Evolutionary conservation across 2,113 vertebrate species (phyloP).

Genomic region (Trichomycterus rosablanca): DNA sequence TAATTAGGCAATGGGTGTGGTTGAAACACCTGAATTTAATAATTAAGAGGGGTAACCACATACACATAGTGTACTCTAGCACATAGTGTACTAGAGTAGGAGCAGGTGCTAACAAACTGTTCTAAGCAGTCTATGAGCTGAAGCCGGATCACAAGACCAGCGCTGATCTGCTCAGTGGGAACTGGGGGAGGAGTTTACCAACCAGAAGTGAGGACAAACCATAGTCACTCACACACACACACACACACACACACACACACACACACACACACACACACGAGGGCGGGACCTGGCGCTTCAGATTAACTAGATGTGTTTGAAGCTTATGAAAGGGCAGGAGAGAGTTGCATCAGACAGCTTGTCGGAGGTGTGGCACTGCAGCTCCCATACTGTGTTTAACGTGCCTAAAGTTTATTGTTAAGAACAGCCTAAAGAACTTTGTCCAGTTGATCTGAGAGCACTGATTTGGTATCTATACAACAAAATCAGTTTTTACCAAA

Average conservation of each 20-base stretch:
- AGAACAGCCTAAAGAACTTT: no score
- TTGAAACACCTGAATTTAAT: no score
- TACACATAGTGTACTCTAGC: no score
- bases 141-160: slow-evolving; percentile 27
- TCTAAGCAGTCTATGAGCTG: no score
- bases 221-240: slow-evolving; percentile 15
- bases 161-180: slow-evolving; percentile 23
- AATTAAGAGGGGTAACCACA: no score
- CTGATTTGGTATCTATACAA: no score
- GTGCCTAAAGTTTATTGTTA: not conserved
- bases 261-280: no score
- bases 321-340: slow-evolving; percentile 50
- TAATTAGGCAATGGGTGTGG: no score
- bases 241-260: slow-evolving; percentile 10
- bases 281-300: slow-evolving; percentile 26
- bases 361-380: slow-evolving; percentile 13
- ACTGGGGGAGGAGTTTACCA: slow-evolving; percentile 57
- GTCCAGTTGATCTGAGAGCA: no score
- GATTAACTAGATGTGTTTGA: slow-evolving; percentile 59
- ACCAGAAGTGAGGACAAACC: slow-evolving; percentile 2
- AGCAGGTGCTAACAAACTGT: no score
- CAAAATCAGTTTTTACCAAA: no score
- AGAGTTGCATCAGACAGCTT: slow-evolving; percentile 67
- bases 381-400: slow-evolving; percentile 1
- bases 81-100: not conserved